Base-by-base conservation (phyloP, 1,140 invertebrate genomes). In the Heliconius hermathena region DNA sequence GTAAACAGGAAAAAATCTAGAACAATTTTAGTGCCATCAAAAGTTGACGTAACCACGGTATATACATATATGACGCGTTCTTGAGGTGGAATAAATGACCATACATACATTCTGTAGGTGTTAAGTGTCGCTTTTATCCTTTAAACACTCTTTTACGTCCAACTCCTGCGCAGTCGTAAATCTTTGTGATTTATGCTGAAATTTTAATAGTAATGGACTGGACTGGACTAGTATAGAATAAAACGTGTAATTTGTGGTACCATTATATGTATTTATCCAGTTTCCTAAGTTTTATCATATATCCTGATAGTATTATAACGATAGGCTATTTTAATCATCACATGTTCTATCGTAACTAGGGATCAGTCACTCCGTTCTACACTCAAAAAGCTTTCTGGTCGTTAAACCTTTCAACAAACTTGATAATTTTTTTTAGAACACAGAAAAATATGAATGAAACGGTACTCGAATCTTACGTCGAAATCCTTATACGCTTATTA, bases 141-240 rank as follows among this genome's bases (percentile, higher is more conserved):
- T 36, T 72, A 72, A 22, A n/a, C 38, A 66, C 41, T 80, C 74
- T 70, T 77, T 77, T 70, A 73, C 49, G 66, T 57, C 26, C 79
- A 54, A 81, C 71, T 77, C 79, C 79, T 80, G 79, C 75, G 76
- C 79, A 81, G 26, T 81, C 79, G 79, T 77, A 74, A 77, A 77
- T 73, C 77, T 81, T 26, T 49, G 57, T 81, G 79, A 81, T 81
- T 81, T 81, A 80, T 76, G 71, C 22, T 6, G 22, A 26, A 71
- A 33, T 75, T 74, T 79, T 74, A 38, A 22, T 75, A 22, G 16
- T 71, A 57, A 70, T 22, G 49, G 49, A 66, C 33, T 33, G 72
- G 11, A 26, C 33, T 36, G 13, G 26, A 66, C 60, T 66, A 9
- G 60, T 66, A 13, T 66, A 66, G 60, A 66, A 66, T 22, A 66